phyloP scores from a whole-genome alignment of 2,113 vertebrate species.

The Percina caprodes region DNA sequence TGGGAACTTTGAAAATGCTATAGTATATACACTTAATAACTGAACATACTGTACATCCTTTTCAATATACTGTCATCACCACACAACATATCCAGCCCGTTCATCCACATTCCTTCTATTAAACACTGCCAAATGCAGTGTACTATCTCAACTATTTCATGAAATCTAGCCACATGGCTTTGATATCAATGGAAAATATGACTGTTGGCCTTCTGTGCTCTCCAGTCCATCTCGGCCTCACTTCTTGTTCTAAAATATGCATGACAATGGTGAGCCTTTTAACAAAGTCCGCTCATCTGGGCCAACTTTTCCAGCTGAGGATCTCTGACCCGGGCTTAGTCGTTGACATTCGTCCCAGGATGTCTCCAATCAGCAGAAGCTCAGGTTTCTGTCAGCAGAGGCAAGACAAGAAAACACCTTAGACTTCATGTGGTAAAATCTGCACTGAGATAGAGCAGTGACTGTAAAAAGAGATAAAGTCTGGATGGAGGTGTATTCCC shows the following conservation, averaged over 20 bases:
- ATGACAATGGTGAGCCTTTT: conserved; percentile 55
- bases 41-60: conserved; percentile 38
- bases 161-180: conserved; percentile 84
- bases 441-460: conserved; percentile 57
- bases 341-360: conserved; percentile 66
- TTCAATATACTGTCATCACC: conserved; percentile 40
- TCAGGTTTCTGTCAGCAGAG: conserved; percentile 71
- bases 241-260: conserved; percentile 67
- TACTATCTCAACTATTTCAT: conserved; percentile 68
- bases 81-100: conserved; percentile 45
- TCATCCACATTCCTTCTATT: conserved; percentile 58
- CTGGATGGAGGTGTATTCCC: conserved; percentile 61
- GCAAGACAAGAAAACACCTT: conserved; percentile 69
- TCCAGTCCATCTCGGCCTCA: conserved; percentile 61
- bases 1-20: conserved; percentile 27
- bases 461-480: conserved; percentile 53
- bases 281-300: conserved; percentile 49
- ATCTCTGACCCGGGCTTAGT: conserved; percentile 61
- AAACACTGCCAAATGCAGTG: conserved; percentile 64
- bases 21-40: conserved; percentile 20
- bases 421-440: conserved; percentile 68
- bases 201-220: conserved; percentile 70
- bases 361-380: conserved; percentile 70
- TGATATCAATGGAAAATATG: conserved; percentile 86
- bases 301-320: conserved; percentile 69